phyloP scores from a whole-genome alignment of 2,113 vertebrate species.

The human (Homo sapiens) region GRCh38 chr2:239873001-239873500 shows the following conservation, averaged over 20 bases:
- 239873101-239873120: too few species aligned
- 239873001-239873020: too few species aligned
- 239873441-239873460: neutral
- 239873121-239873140: neutral
- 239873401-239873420: neutral
- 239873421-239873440: neutral
- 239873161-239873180: neutral
- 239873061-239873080: too few species aligned
- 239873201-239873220: neutral
- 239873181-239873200: neutral
- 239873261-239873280: neutral
- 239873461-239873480: fast-evolving
- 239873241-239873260: neutral
- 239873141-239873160: neutral
- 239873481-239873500: neutral
- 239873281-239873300: neutral
- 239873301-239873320: neutral
- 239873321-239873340: neutral
- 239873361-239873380: neutral
- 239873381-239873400: neutral
- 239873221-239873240: neutral
- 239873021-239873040: too few species aligned
- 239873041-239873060: too few species aligned
- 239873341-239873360: neutral
- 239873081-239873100: too few species aligned